A percentile compares a stretch with the other conserved stretches of the same genome.
phyloP scores from a whole-genome alignment of 2,113 vertebrate genomes.

The Platysteira castanea region DNA sequence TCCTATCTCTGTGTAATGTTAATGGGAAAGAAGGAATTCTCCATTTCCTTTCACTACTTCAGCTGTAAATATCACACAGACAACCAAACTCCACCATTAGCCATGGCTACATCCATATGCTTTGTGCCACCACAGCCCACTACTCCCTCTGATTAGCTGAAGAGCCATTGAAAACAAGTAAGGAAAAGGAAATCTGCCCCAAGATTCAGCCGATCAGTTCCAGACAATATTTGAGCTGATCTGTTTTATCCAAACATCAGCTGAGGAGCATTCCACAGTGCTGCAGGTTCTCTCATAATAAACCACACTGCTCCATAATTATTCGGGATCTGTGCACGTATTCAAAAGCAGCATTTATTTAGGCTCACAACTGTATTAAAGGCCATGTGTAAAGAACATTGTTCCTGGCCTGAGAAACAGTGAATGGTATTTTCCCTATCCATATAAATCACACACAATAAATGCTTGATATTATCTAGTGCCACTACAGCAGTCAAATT shows the following conservation, averaged over 20 bases:
- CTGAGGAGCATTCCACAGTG: neutral
- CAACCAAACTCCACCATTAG: neutral
- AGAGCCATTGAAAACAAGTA: neutral
- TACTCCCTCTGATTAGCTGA: neutral
- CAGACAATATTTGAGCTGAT: neutral
- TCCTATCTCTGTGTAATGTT: neutral
- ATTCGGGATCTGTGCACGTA: accelerated
- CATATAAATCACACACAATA: neutral
- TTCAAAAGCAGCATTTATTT: neutral
- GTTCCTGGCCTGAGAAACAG: neutral
- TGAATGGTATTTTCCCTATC: neutral
- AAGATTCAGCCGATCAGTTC: neutral
- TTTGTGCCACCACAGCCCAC: neutral
- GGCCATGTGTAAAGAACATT: neutral
- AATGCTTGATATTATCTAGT: neutral
- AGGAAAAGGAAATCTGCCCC: neutral
- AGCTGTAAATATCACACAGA: neutral
- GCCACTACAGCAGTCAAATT: neutral
- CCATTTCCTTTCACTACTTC: neutral
- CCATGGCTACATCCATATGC: neutral
- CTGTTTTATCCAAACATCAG: conserved; percentile 12
- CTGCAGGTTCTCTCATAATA: neutral
- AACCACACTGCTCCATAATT: neutral
- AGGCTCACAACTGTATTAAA: neutral
- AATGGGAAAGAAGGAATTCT: neutral